phyloP scores from a whole-genome alignment of 2,113 vertebrate species.

The Passer montanus region DNA sequence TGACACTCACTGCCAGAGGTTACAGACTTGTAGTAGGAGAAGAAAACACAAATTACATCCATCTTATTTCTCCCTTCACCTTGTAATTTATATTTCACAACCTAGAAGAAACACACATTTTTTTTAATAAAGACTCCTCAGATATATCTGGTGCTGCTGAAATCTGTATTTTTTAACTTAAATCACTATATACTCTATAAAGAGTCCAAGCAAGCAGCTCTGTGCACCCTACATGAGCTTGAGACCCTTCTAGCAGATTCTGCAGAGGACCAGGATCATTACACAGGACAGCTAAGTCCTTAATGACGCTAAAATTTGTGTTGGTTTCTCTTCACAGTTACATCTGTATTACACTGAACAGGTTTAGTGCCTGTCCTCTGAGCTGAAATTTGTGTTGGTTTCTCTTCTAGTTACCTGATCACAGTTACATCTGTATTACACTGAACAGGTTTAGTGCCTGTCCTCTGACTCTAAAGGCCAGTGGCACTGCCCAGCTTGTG shows the following conservation, averaged over 20 bases:
- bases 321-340: background rate
- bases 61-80: background rate
- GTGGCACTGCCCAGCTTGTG: background rate
- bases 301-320: background rate
- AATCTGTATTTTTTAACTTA: background rate
- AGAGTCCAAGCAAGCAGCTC: background rate
- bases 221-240: background rate
- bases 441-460: background rate
- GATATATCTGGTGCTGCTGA: background rate
- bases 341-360: background rate
- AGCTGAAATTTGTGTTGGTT: background rate
- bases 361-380: background rate
- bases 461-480: background rate
- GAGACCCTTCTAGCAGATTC: background rate
- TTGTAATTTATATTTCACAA: background rate
- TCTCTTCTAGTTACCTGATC: background rate
- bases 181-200: background rate
- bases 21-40: background rate
- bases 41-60: background rate
- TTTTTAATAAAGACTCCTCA: background rate
- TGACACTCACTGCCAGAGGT: background rate
- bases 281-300: background rate
- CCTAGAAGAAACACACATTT: background rate
- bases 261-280: background rate
- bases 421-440: background rate